Percentiles rank a stretch among this genome's conserved stretches.
These are phyloP conservation scores for Nautilus pompilius DNA, from an alignment of 1,140 invertebrate species.

Conservation along the genomic window DNA sequence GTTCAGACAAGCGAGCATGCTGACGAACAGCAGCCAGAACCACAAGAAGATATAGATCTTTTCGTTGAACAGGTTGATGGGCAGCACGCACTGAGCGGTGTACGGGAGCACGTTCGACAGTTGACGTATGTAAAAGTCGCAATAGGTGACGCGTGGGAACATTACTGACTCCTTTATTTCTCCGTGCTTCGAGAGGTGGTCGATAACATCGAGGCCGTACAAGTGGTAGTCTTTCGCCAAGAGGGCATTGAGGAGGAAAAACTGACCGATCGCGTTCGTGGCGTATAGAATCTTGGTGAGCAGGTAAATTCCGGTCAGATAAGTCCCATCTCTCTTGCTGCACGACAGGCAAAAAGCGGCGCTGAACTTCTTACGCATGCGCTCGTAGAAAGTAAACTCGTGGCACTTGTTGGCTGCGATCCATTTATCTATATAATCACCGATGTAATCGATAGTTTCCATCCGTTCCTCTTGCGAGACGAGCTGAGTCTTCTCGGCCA, in stretches of 20 bases:
- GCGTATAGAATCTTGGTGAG: conserved; percentile 36
- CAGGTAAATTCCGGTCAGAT: conserved; percentile 55
- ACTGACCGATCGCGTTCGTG: conserved; percentile 31
- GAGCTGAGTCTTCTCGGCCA: conserved; percentile 59
- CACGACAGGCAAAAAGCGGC: conserved; percentile 36
- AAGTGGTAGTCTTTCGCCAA: conserved; percentile 19
- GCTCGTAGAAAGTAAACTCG: conserved; percentile 25
- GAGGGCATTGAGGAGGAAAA: conserved; percentile 40
- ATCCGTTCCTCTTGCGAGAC: conserved; percentile 28
- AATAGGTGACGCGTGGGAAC: conserved; percentile 57
- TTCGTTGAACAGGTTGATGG: conserved; percentile 60
- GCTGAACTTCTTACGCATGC: conserved; percentile 28
- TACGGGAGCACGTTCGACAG: conserved; percentile 40
- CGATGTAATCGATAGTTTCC: conserved; percentile 29
- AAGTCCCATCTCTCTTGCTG: conserved; percentile 55
- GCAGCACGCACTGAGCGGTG: conserved; percentile 57
- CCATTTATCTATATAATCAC: conserved; percentile 36
- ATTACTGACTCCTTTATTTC: conserved; percentile 14
- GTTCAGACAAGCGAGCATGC: background rate
- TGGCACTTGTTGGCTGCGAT: conserved; percentile 25
- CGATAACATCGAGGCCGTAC: conserved; percentile 33
- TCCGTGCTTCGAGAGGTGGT: background rate
- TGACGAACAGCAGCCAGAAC: conserved; percentile 24
- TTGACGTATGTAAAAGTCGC: conserved; percentile 57
- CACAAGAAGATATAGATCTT: conserved; percentile 53